Evolutionary conservation across 35 echinoderm and acorn worm species (phyloP), one percentile per base, ranked within the genome.

Genomic region (Ophiothrix spiculata): DNA sequence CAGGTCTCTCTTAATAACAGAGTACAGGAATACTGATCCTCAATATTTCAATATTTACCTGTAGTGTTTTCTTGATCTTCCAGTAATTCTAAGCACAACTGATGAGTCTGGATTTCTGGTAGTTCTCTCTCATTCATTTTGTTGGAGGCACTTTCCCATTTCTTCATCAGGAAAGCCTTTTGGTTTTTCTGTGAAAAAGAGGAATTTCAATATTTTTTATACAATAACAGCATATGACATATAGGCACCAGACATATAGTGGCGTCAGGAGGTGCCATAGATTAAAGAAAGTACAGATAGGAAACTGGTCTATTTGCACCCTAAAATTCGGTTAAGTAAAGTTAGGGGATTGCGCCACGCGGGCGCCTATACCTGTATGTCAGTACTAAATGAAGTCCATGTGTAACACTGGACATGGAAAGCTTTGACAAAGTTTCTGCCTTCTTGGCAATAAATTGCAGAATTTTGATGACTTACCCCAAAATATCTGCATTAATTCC

Each of bases 161-260:
- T 90, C 36, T 90, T 80, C 60, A 77, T 75, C 40, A 90, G 40
- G 8, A 45, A 77, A 34, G 81, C 88, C 6, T 39, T 77, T 64
- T 90, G 75, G 23, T 85, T 74, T 78, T 90, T 76, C 88, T 89
- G 38, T 41, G 42, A 23, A 25, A 36, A 80, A 80, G 36, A 80
- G 73, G n/a, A n/a, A n/a, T n/a, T n/a, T n/a, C n/a, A 75, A 19
- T 6, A 1, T 31, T 10, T n/a, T 10, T 33, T 31, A 75, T 31
- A 75, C 29, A 19, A 10, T 2, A 1, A 75, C 35, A 19, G 73
- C 8, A 33, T 75, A 31, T 75, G 73, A 75, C 35, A 33, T 75
- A 10, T 75, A 19, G 8, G 1, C 29, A 1, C 35, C 35, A 19
- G 14, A 14, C 56, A 14, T 63, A 63, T 28, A 14, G n/a, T 63